Percentiles rank a stretch among this genome's conserved stretches.
Evolutionary conservation across 2,797 vertebrate species (phyloP).

Genomic region (Delichon dasypus): DNA sequence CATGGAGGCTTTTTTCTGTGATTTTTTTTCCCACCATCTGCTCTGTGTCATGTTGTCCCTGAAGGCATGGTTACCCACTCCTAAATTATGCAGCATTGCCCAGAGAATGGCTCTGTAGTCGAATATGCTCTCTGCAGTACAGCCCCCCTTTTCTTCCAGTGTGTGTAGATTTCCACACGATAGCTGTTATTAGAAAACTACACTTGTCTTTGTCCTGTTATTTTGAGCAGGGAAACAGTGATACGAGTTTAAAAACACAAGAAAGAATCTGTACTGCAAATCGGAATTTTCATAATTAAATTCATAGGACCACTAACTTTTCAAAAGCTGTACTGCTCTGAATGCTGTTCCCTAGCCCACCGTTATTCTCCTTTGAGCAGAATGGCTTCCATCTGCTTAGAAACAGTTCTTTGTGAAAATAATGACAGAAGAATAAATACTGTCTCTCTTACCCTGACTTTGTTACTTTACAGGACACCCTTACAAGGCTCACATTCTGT

Average conservation of each 20-base stretch:
- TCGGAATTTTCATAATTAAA: background rate
- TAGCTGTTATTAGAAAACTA: background rate
- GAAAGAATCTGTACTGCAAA: slow-evolving; percentile 11
- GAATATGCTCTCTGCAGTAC: slow-evolving; percentile 32
- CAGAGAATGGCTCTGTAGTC: slow-evolving; percentile 68
- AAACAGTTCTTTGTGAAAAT: background rate
- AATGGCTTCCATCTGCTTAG: background rate
- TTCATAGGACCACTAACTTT: background rate
- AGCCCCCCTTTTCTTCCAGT: background rate
- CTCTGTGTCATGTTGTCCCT: slow-evolving; percentile 30
- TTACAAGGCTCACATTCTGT: background rate
- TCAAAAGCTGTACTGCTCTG: slow-evolving; percentile 20
- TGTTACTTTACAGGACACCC: background rate
- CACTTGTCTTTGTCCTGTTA: background rate
- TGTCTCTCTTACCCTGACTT: background rate
- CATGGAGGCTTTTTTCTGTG: background rate
- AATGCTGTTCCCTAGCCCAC: slow-evolving; percentile 17
- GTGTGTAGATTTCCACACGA: background rate
- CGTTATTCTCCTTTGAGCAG: slow-evolving; percentile 2
- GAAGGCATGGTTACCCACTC: slow-evolving; percentile 57
- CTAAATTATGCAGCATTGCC: slow-evolving; percentile 66
- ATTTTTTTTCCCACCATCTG: background rate
- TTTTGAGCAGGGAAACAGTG: slow-evolving; percentile 17
- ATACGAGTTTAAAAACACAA: background rate
- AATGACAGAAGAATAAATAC: background rate